Evolutionary conservation across 2,797 vertebrate genomes (phyloP), one percentile per base, ranked within the genome.

Genomic region (Pseudopleuronectes americanus): DNA sequence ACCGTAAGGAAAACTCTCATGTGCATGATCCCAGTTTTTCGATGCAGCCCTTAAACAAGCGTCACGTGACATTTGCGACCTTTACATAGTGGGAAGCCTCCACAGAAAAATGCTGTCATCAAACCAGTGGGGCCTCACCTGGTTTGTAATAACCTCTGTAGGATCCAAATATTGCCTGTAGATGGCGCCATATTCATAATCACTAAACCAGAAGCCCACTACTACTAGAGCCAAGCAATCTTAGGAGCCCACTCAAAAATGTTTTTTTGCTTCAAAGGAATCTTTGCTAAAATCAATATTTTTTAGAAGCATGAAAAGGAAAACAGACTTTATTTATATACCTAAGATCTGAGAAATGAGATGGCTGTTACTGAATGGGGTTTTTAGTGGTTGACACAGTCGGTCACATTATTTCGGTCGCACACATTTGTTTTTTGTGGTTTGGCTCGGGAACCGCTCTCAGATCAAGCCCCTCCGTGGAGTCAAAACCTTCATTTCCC

Each of bases 161-260:
- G 33, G 43, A 45, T 78, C 16, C 57, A 1, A 1, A 57, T 60
- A 14, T 57, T 45, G 23, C 85, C 91, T 84, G 72, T 59, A 92
- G 93, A 80, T 84, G 88, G 92, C 14, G 68, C 56, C 64, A 72
- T 55, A 68, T 41, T 52, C 76, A 60, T 61, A 77, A 31, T 76
- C 38, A 67, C 14, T 17, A 38, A 53, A 54, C 21, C 45, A 55
- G 21, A 33, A 10, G 12, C 36, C 36, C 36, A 38, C 10, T 12
- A 38, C 3, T 9, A 38, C 3, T 10, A 38, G 12, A 58, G 17
- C 9, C 4, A 22, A 24, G 22, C 38, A 22, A 61, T 26, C 17
- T n/a, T 19, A 2, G 6, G 0, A 12, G 4, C 9, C 49, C 33
- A 31, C 12, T 21, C 9, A 9, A 38, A 17, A 52, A 22, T 26